Base-by-base conservation (phyloP, 2,888 invertebrate genomes). In the Cephus nigrinus region DNA sequence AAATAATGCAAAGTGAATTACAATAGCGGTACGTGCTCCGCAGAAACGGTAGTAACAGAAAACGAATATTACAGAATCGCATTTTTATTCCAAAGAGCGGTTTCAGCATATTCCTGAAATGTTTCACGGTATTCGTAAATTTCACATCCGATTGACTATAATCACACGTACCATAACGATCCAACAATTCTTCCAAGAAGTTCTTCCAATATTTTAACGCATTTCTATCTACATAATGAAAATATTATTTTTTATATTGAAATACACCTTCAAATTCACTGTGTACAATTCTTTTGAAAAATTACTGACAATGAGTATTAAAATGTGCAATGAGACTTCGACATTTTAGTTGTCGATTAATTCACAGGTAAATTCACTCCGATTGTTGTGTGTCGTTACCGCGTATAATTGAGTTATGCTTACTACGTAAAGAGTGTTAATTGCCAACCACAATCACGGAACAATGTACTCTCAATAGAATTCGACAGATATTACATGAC, bases 101-200 rank as follows among this genome's bases (percentile, higher is more conserved):
- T 55, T 55, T 23, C 55, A 23, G 55, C 55, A 55, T 55, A 55
- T 55, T 55, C 55, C 23, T 55, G 9, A 23, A 55, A 23, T 9
- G 9, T 23, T 55, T 55, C 55, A 55, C 23, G 55, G 23, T 23
- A 55, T 23, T 55, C 55, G 55, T 55, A 9, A 55, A 55, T 55
- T 55, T 55, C 55, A 55, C 55, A 55, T 55, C 23, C 55, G 55
- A 55, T 55, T 55, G 55, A 55, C 55, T 55, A 23, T 55, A 55
- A 55, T 55, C 55, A 55, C 55, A 55, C 55, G 55, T 55, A 55
- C 23, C 55, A 23, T 35, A 35, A 75, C 75, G 75, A 75, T 30
- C 68, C 55, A 68, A 30, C 33, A 35, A 76, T 76, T 78, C 76
- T 78, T 76, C 78, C 76, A 78, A 76, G 69, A 76, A 55, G 76